Evolutionary conservation across 2,888 invertebrate species (phyloP).

Genomic region (Augiades crinisus): DNA sequence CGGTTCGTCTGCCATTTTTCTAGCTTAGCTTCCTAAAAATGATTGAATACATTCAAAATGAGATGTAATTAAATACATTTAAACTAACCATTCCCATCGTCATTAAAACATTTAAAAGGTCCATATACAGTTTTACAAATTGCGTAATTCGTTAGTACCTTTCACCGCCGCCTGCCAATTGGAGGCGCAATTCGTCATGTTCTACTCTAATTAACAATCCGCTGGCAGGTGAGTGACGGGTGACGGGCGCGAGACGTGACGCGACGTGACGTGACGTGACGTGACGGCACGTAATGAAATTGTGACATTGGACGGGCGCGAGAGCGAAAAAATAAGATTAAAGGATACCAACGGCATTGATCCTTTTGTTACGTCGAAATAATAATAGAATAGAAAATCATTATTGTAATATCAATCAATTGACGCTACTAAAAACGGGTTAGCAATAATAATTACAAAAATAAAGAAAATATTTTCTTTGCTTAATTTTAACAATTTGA

Average conservation of each 20-base stretch:
- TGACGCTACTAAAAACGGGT: too few relatives aligned
- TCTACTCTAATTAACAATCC: constrained; percentile 74
- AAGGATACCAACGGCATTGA: not conserved
- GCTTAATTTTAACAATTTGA: too few relatives aligned
- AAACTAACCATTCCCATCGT: too few relatives aligned
- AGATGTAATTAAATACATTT: too few relatives aligned
- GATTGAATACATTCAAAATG: too few relatives aligned
- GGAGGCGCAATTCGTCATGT: constrained; percentile 41
- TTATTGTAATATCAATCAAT: too few relatives aligned
- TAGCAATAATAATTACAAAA: too few relatives aligned
- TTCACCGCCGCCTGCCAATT: constrained; percentile 23
- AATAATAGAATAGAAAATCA: too few relatives aligned
- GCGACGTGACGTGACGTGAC: constrained; percentile 36
- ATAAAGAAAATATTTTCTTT: too few relatives aligned
- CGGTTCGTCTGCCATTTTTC: too few relatives aligned
- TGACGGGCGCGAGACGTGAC: constrained; percentile 40
- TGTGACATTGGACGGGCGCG: constrained; percentile 54
- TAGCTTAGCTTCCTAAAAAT: too few relatives aligned
- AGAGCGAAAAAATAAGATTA: not conserved
- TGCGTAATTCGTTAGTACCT: constrained; percentile 11
- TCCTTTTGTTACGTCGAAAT: constrained; percentile 1
- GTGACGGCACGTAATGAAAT: constrained; percentile 59
- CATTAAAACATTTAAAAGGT: constrained; percentile 5
- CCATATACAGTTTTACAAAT: not conserved
- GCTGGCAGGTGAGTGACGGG: constrained; percentile 60